phyloP scores from a whole-genome alignment of 2,797 vertebrate genomes.

The Carapus acus region DNA sequence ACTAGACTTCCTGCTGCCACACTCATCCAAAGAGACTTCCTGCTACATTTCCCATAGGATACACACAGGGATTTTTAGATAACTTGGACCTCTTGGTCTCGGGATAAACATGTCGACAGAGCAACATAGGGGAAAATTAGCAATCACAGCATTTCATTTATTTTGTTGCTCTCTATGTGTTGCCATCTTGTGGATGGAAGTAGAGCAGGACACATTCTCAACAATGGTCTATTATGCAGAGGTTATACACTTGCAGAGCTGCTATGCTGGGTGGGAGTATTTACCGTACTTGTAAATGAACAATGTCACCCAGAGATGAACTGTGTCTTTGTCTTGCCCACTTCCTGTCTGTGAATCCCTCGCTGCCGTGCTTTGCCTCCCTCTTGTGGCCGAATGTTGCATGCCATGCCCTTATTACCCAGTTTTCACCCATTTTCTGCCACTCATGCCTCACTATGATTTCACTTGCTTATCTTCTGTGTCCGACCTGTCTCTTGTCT shows the following conservation, averaged over 20 bases:
- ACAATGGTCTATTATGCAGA: neutral
- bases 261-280: neutral
- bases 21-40: conserved; percentile 39
- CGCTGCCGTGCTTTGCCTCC: conserved; percentile 49
- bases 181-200: conserved; percentile 56
- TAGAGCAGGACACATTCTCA: neutral
- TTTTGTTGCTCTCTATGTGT: conserved; percentile 4
- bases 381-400: conserved; percentile 42
- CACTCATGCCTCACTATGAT: conserved; percentile 41
- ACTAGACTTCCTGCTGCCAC: conserved; percentile 59
- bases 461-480: conserved; percentile 68
- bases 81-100: conserved; percentile 11
- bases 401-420: conserved; percentile 35
- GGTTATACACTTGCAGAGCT: neutral
- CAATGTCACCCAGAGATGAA: too few relatives aligned
- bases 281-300: too few relatives aligned
- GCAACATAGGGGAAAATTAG: conserved; percentile 37
- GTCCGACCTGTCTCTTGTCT: conserved; percentile 71
- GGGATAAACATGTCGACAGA: conserved; percentile 16
- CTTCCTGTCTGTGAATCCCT: neutral
- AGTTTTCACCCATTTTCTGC: neutral
- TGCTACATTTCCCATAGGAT: conserved; percentile 25
- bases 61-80: conserved; percentile 32
- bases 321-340: neutral
- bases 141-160: conserved; percentile 5